Evolutionary conservation across 2,888 invertebrate species (phyloP).

Genomic region (Neocrepidodera transversa): DNA sequence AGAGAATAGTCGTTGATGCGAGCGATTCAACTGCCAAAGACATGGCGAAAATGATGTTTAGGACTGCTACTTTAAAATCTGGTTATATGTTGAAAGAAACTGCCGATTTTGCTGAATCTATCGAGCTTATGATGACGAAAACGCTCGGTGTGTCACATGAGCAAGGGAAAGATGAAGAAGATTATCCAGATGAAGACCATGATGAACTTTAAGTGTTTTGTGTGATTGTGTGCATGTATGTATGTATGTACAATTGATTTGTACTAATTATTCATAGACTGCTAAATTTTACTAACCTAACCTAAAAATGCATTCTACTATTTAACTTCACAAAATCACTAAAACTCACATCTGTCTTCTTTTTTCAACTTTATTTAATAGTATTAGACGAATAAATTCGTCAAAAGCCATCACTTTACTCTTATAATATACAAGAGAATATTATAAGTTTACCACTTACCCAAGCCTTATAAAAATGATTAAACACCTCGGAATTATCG

Average conservation of each 20-base stretch:
- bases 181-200: conserved; percentile 60
- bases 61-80: conserved; percentile 89
- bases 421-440: no score
- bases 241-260: conserved; percentile 36
- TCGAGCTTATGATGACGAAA: conserved; percentile 88
- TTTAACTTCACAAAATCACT: no score
- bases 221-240: no score
- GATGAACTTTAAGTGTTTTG: conserved; percentile 66
- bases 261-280: conserved; percentile 43
- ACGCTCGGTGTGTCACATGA: conserved; percentile 77
- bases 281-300: conserved; percentile 39
- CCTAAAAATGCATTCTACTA: no score
- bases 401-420: no score
- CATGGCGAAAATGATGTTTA: conserved; percentile 89
- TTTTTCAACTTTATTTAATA: no score
- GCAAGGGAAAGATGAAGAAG: conserved; percentile 54
- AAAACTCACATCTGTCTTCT: no score
- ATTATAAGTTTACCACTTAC: no score
- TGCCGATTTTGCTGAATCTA: conserved; percentile 85
- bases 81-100: conserved; percentile 92
- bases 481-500: no score
- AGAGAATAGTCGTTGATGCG: conserved; percentile 79
- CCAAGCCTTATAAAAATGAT: no score
- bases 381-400: no score
- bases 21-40: conserved; percentile 80